Conservation (phyloP, 2,113 vertebrate genomes). For the Pterocles gutturalis region DNA sequence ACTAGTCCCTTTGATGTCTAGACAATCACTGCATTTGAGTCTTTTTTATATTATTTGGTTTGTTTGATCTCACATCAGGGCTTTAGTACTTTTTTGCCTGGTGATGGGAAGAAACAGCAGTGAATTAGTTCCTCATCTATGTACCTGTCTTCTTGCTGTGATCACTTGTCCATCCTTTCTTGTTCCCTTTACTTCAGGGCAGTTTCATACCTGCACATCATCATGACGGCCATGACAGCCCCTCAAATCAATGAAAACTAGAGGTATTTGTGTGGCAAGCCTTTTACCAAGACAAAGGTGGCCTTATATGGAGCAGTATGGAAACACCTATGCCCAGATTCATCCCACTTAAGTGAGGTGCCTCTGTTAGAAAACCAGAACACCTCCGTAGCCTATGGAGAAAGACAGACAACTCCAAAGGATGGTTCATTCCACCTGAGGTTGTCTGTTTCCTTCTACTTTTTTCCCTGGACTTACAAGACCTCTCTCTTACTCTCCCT, state of each 20-base stretch:
- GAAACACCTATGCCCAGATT: neutral
- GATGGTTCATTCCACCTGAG: neutral
- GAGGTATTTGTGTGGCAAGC: neutral
- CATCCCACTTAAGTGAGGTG: neutral
- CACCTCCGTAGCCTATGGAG: neutral
- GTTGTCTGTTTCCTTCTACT: neutral
- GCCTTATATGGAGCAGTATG: neutral
- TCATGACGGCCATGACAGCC: neutral
- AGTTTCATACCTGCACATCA: neutral
- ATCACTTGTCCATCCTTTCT: neutral
- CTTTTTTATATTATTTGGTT: constrained; percentile 3
- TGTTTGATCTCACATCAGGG: neutral
- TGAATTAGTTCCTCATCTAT: neutral
- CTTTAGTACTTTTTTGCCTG: neutral
- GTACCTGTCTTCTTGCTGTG: neutral
- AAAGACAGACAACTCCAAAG: neutral
- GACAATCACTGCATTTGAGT: neutral
- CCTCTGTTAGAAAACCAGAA: neutral
- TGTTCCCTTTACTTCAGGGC: neutral
- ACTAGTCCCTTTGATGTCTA: neutral
- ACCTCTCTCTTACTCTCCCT: neutral
- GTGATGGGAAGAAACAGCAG: neutral
- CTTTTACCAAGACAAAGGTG: neutral
- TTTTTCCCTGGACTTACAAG: neutral
- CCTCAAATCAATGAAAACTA: neutral